phyloP scores from a whole-genome alignment of 2,797 vertebrate genomes.

The Macropus fuliginosus region DNA sequence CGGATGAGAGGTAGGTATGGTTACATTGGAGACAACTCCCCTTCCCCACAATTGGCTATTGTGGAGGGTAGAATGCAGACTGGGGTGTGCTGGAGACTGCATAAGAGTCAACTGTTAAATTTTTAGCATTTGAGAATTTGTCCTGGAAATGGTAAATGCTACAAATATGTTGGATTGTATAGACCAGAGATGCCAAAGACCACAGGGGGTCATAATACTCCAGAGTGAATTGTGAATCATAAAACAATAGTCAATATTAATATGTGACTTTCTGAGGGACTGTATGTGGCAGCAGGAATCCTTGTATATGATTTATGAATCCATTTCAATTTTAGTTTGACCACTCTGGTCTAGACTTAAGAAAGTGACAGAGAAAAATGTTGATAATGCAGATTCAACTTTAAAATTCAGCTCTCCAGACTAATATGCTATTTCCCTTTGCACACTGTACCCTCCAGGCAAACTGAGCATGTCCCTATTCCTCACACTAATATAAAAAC shows the following conservation, averaged over 20 bases:
- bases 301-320: neutral
- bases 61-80: neutral
- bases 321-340: neutral
- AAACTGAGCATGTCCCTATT: too few species aligned
- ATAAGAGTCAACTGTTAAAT: neutral
- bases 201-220: neutral
- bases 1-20: neutral
- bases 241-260: neutral
- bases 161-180: neutral
- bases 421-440: too few species aligned
- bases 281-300: neutral
- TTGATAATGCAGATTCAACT: neutral
- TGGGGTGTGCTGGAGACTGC: neutral
- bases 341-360: neutral
- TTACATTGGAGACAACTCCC: neutral
- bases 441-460: too few species aligned
- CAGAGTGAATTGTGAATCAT: neutral
- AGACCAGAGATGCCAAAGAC: neutral
- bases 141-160: neutral
- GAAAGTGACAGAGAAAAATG: neutral
- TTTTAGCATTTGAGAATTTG: neutral
- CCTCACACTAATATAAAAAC: too few species aligned
- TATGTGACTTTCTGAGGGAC: neutral
- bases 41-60: neutral
- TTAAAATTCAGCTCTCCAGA: too few species aligned